Evolutionary conservation across 2,888 invertebrate genomes (phyloP), one percentile per base, ranked within the genome.

Genomic region (Penaeus monodon): DNA sequence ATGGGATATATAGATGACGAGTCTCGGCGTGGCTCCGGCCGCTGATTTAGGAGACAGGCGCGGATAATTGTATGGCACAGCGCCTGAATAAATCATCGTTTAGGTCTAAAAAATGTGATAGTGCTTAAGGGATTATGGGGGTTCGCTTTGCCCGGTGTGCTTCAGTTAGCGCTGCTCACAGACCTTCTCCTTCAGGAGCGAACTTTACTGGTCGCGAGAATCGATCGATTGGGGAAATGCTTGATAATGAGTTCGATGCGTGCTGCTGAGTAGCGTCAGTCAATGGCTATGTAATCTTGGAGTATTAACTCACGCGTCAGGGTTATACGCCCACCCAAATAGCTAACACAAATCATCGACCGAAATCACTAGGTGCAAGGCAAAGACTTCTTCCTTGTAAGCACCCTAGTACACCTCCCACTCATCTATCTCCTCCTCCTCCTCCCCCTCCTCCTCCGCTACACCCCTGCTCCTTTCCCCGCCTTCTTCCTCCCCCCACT

Each of bases 201-300:
- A 10, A 57, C 57, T 17, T 12, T 57, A 3, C 17, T 57, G 57
- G 17, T 57, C 57, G 57, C 57, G 57, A 17, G 57, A 57, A 57
- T 14, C 57, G 57, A 57, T 57, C 17, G 57, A 44, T 38, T 10
- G 57, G 57, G 14, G 57, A 57, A 57, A 12, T 14, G 10, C 57
- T 57, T 57, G 57, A 57, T 57, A 57, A 57, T 57, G 57, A 57
- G 2, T 57, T 57, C 57, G 57, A 84, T 84, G 84, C 77, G 65
- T 49, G 64, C 38, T 29, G 33, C 63, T 29, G 38, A 76, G 77
- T 64, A 49, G 66, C 77, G 66, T 74, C 66, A 66, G n/a, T 77
- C 84, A 84, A 84, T 84, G 66, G 84, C 77, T 84, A 27, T 84
- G 66, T 84, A 84, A 84, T 84, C 77, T 77, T 8, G 49, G n/a